phyloP scores from a whole-genome alignment of 2,113 vertebrate genomes.

The Gambusia affinis region DNA sequence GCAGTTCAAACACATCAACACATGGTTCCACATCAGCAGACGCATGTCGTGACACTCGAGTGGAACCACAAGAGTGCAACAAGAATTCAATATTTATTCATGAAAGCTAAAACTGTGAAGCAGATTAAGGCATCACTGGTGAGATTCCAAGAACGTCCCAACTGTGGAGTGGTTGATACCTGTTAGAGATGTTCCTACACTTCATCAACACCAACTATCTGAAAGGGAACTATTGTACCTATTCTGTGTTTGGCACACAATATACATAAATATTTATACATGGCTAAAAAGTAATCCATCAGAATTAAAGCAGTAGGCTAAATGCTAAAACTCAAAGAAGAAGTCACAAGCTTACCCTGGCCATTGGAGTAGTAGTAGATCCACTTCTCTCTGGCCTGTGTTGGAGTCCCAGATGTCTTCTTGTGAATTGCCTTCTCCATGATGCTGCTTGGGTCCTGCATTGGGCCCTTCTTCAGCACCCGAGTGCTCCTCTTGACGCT shows the following conservation, averaged over 20 bases:
- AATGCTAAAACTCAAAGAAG: background rate
- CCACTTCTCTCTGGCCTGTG: slow-evolving; percentile 91
- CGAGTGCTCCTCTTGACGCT: slow-evolving; percentile 92
- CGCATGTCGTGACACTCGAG: background rate
- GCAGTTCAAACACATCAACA: slow-evolving; percentile 34
- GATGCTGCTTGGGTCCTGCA: slow-evolving; percentile 93
- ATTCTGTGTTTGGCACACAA: background rate
- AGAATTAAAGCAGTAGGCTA: background rate
- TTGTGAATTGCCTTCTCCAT: slow-evolving; percentile 93
- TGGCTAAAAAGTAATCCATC: background rate
- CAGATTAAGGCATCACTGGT: background rate
- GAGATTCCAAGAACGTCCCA: background rate
- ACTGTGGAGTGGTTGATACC: background rate
- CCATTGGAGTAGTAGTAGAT: slow-evolving; percentile 95
- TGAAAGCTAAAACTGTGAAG: background rate
- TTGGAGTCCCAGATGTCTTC: slow-evolving; percentile 79
- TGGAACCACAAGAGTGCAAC: background rate
- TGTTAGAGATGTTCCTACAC: background rate
- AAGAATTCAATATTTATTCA: background rate
- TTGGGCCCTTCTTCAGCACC: slow-evolving; percentile 93
- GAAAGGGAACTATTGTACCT: background rate
- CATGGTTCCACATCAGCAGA: slow-evolving; percentile 22
- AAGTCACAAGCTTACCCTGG: slow-evolving; percentile 84
- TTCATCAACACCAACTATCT: background rate
- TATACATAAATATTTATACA: background rate